Conservation (phyloP, 1,140 invertebrate species). For the Manduca sexta region DNA sequence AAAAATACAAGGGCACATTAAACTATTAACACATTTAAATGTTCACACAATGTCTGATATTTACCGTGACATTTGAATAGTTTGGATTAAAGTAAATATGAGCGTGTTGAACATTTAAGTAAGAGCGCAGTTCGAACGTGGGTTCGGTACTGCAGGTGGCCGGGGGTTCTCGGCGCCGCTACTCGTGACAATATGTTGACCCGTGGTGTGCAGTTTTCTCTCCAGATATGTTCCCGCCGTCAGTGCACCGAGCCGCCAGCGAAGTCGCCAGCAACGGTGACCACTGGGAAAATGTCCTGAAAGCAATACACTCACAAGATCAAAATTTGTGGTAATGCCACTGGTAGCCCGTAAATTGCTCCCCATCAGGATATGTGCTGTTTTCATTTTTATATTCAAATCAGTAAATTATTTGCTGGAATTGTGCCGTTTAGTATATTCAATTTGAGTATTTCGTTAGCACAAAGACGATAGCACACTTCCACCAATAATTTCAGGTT, state of each 20-base stretch:
- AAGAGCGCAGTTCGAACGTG: not conserved
- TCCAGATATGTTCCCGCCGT: conserved; percentile 63
- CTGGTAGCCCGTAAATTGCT: conserved; percentile 42
- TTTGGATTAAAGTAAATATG: too few species aligned
- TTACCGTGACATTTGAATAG: too few species aligned
- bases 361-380: conserved; percentile 50
- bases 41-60: not conserved
- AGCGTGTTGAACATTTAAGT: not conserved
- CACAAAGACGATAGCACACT: not conserved
- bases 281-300: conserved; percentile 71
- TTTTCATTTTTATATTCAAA: conserved; percentile 32
- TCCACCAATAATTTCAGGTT: conserved; percentile 31
- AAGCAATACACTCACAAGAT: conserved; percentile 67
- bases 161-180: too few species aligned
- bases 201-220: conserved; percentile 73
- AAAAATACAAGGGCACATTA: too few species aligned
- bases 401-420: too few species aligned
- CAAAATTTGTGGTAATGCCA: conserved; percentile 70
- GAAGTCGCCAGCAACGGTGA: conserved; percentile 68
- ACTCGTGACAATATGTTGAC: conserved; percentile 62
- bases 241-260: conserved; percentile 49
- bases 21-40: not conserved
- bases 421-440: not conserved
- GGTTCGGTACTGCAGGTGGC: too few species aligned
- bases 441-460: not conserved